Evolutionary conservation across 2,113 vertebrate species (phyloP).

Genomic region (Bufo gargarizans): DNA sequence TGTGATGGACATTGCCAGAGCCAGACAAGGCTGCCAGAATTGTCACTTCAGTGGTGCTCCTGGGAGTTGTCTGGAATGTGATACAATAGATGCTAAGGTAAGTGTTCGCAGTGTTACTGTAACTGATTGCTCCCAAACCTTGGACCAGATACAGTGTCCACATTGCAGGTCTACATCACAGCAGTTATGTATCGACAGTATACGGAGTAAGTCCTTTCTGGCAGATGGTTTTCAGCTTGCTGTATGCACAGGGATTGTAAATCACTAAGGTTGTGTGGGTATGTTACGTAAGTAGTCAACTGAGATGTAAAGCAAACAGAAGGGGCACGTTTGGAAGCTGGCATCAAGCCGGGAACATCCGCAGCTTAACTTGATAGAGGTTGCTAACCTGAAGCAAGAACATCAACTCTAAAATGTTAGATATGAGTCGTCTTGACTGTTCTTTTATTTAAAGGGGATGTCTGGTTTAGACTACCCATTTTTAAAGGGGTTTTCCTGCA

Average conservation of each 20-base stretch:
- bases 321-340: background rate
- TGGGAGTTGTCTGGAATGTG: background rate
- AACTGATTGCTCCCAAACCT: background rate
- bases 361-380: background rate
- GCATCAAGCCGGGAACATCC: background rate
- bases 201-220: background rate
- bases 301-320: conserved; percentile 11
- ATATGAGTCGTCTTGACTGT: background rate
- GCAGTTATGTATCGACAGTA: too few species aligned
- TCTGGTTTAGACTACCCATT: too few species aligned
- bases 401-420: background rate
- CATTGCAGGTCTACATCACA: background rate
- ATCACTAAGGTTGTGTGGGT: background rate
- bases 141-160: background rate
- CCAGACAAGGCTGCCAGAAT: background rate
- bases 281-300: background rate
- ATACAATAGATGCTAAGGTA: too few species aligned
- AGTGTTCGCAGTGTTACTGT: background rate
- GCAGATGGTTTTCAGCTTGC: background rate
- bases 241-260: background rate
- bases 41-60: too few species aligned
- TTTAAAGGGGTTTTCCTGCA: too few species aligned
- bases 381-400: background rate
- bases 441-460: background rate
- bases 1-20: background rate